These are phyloP conservation scores for Fundulus diaphanus DNA, from an alignment of 2,797 vertebrate genomes.

Conservation along the genomic window DNA sequence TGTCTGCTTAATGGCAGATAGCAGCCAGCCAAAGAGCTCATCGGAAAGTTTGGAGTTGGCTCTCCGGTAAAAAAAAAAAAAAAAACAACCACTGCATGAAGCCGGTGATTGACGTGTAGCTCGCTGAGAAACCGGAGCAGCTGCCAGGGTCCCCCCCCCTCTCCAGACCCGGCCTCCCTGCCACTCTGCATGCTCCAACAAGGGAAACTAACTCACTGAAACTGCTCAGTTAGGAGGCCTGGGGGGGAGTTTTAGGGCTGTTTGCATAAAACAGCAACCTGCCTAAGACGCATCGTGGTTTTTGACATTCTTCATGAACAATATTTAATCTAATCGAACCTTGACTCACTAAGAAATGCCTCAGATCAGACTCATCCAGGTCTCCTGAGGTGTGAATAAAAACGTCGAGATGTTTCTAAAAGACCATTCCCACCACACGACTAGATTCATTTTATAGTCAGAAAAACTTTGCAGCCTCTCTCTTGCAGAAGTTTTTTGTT, in stretches of 20 bases:
- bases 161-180: slow-evolving; percentile 35
- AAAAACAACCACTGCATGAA: slow-evolving; percentile 58
- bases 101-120: slow-evolving; percentile 64
- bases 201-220: slow-evolving; percentile 46
- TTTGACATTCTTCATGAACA: slow-evolving; percentile 3
- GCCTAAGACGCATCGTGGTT: slow-evolving; percentile 6
- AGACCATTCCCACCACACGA: background rate
- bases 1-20: slow-evolving; percentile 72
- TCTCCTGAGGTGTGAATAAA: background rate
- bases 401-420: background rate
- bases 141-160: slow-evolving; percentile 61
- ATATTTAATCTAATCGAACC: background rate
- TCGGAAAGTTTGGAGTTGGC: slow-evolving; percentile 59
- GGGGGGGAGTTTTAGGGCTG: slow-evolving; percentile 40
- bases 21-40: slow-evolving; percentile 64
- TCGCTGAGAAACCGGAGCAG: slow-evolving; percentile 48
- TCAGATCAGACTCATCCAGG: background rate
- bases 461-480: background rate
- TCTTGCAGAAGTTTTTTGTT: background rate
- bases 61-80: slow-evolving; percentile 59
- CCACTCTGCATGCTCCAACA: slow-evolving; percentile 28
- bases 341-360: background rate
- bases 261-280: slow-evolving; percentile 50
- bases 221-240: slow-evolving; percentile 41
- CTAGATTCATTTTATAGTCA: background rate